Evolutionary conservation across 2,797 vertebrate genomes (phyloP), one percentile per base, ranked within the genome.

Genomic region (Manis crassicaudata): DNA sequence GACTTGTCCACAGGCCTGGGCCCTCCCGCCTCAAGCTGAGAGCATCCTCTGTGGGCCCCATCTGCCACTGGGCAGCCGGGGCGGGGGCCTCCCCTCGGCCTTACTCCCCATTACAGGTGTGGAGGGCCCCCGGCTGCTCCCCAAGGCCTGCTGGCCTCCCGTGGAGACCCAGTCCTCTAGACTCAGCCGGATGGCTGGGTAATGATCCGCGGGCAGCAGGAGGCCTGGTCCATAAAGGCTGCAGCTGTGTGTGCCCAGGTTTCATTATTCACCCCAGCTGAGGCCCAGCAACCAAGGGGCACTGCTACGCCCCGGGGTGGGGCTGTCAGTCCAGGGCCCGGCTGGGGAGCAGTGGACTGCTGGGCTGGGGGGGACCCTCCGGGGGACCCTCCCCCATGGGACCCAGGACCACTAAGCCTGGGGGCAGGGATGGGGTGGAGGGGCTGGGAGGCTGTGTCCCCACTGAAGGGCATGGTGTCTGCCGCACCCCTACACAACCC

Each of bases 261-360:
- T 25, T n/a, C 18, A 16, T 73, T 8, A 43, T 37, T 14, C 25
- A 0, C 21, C 10, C 25, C n/a, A 23, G 73, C 80, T 62, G 93
- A 90, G 87, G 27, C 35, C 58, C 40, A 3, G 82, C 32, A 46
- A 23, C 67, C 23, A 32, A 60, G 27, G 27, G 32, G 18, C 0
- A 0, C 46, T 54, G 2, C 37, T 23, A 9, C 3, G 23, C 13
- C 5, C 63, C 13, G 52, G 1, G 52, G 3, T 29, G 21, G 12
- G 13, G 20, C 72, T 16, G 13, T 27, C 40, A 0, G 9, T 37
- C 35, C 18, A 7, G 56, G n/a, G 43, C n/a, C 83, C n/a, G 27
- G 37, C 54, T 40, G 27, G 65, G 63, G 75, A 80, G 65, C 43
- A 5, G 37, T 13, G 1, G 35, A 50, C 14, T 20, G 2, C 82